A percentile compares a stretch with the other conserved stretches of the same genome.
phyloP scores from a whole-genome alignment of 1,140 invertebrate species.

The Contarinia nasturtii region DNA sequence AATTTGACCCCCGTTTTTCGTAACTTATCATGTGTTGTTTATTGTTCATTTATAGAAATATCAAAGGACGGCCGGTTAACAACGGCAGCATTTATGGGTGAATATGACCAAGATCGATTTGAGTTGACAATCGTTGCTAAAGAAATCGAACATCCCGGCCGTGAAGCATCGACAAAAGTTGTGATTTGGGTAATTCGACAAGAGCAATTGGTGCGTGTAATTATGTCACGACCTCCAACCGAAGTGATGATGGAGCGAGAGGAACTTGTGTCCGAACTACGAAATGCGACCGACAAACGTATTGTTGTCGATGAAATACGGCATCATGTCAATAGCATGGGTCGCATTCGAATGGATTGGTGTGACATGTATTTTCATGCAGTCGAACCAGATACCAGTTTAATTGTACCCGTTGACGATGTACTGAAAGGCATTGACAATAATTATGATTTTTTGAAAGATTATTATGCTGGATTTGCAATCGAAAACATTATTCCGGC shows the following conservation, averaged over 20 bases:
- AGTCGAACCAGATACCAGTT: conserved; percentile 51
- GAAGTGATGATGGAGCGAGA: conserved; percentile 47
- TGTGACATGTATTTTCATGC: conserved; percentile 77
- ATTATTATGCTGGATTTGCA: conserved; percentile 39
- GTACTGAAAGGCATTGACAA: conserved; percentile 69
- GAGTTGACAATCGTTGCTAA: conserved; percentile 64
- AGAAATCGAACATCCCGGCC: conserved; percentile 58
- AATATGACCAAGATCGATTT: conserved; percentile 75
- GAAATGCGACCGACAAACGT: conserved; percentile 52
- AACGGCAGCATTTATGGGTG: conserved; percentile 60
- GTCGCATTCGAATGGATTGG: conserved; percentile 53
- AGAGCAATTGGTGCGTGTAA: conserved; percentile 57
- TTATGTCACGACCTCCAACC: conserved; percentile 53
- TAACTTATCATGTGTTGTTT: neutral
- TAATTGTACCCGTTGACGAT: conserved; percentile 56
- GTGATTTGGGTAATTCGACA: conserved; percentile 74
- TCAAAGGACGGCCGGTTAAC: conserved; percentile 33
- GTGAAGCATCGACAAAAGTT: conserved; percentile 53
- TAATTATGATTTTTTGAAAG: conserved; percentile 64
- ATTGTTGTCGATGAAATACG: conserved; percentile 62
- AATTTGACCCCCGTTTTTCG: neutral
- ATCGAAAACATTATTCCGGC: conserved; percentile 65
- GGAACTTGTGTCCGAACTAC: conserved; percentile 46
- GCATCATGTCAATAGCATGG: conserved; percentile 48
- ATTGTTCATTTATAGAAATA: conserved; percentile 8